Conservation (phyloP, 2,113 vertebrate species). For the Terrapene triunguis region DNA sequence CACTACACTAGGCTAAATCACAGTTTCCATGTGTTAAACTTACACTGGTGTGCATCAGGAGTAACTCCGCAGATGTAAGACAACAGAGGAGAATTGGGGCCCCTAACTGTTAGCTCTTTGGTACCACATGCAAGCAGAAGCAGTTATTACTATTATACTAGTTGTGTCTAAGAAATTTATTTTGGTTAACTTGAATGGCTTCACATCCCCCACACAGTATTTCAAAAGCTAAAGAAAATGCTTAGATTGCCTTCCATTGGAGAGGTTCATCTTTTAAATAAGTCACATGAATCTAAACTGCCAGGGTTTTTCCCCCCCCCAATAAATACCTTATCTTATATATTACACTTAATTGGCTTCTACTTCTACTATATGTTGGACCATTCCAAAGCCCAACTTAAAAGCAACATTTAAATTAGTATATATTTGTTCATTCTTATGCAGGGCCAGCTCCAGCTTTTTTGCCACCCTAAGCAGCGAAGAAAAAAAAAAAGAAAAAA, state of each 20-base stretch:
- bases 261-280: not conserved
- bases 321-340: not conserved
- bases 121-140: not conserved
- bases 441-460: no score
- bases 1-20: not conserved
- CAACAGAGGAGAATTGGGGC: not conserved
- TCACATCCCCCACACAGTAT: not conserved
- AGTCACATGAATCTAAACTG: not conserved
- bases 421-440: not conserved
- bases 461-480: no score
- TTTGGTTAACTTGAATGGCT: not conserved
- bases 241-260: not conserved
- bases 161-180: not conserved
- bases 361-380: not conserved
- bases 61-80: not conserved
- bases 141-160: not conserved
- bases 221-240: constrained; percentile 7
- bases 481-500: no score
- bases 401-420: not conserved
- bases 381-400: not conserved
- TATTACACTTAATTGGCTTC: not conserved
- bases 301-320: not conserved
- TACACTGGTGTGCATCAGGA: not conserved
- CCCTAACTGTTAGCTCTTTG: not conserved
- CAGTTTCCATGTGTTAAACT: not conserved